Percentiles rank a stretch among this genome's conserved stretches.
phyloP scores from a whole-genome alignment of 2,888 invertebrate species.

The Tipula helvola region DNA sequence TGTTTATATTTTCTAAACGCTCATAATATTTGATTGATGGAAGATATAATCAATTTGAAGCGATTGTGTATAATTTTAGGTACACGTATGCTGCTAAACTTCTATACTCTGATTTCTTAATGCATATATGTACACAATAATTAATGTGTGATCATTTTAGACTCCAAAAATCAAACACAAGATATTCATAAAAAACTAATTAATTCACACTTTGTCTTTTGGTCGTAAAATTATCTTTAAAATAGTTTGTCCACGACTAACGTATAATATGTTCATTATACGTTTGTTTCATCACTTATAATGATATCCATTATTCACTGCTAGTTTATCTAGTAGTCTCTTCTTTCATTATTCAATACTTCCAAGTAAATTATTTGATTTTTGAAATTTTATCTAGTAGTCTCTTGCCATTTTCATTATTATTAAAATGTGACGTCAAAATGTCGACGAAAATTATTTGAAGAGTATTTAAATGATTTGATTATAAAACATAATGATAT shows the following conservation, averaged over 20 bases:
- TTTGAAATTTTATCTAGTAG: too few relatives aligned
- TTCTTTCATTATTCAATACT: too few relatives aligned
- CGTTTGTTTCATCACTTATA: too few relatives aligned
- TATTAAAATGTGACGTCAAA: too few relatives aligned
- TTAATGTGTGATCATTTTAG: not conserved
- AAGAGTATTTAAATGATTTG: too few relatives aligned
- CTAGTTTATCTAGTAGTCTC: too few relatives aligned
- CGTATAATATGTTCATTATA: not conserved
- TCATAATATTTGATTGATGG: not conserved
- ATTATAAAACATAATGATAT: too few relatives aligned
- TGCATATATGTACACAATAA: not conserved
- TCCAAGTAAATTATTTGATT: too few relatives aligned
- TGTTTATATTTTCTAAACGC: not conserved
- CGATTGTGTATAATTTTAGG: not conserved
- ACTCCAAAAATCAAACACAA: not conserved
- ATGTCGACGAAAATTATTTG: too few relatives aligned
- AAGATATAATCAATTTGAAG: not conserved
- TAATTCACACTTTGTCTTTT: not conserved
- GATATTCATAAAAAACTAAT: not conserved
- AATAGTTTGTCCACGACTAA: not conserved
- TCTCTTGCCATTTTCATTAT: too few relatives aligned
- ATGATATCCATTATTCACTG: too few relatives aligned
- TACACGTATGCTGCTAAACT: not conserved
- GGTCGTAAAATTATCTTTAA: not conserved
- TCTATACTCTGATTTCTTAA: not conserved